Percentiles rank a stretch among this genome's conserved stretches.
Evolutionary conservation across 2,888 invertebrate species (phyloP).

Genomic region (Drymonia ruficornis): DNA sequence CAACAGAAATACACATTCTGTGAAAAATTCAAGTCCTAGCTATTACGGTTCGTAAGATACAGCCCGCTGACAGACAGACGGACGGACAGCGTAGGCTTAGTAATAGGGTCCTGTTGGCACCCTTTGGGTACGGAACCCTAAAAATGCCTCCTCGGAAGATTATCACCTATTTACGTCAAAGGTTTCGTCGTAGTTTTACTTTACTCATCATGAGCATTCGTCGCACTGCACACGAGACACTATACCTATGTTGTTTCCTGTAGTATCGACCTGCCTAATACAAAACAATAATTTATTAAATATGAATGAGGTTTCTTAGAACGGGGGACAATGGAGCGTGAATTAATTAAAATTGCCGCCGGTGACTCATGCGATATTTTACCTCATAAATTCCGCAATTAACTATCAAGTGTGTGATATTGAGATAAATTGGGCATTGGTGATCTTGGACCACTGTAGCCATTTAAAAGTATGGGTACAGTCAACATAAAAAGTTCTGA

Average conservation of each 20-base stretch:
- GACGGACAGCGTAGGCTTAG: too few relatives aligned
- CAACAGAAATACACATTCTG: too few relatives aligned
- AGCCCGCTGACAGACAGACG: too few relatives aligned
- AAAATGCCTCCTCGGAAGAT: too few relatives aligned
- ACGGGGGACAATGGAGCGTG: constrained; percentile 54
- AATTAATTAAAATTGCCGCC: constrained; percentile 48
- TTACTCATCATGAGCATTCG: too few relatives aligned
- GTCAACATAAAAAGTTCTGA: neutral
- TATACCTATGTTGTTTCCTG: constrained; percentile 45
- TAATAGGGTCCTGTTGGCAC: too few relatives aligned
- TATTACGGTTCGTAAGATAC: too few relatives aligned
- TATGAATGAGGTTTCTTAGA: constrained; percentile 72
- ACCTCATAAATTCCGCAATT: constrained; percentile 32
- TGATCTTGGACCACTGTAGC: neutral
- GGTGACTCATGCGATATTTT: constrained; percentile 38
- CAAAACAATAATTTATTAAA: constrained; percentile 65
- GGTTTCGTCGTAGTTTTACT: neutral
- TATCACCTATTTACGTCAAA: neutral
- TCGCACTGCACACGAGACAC: neutral
- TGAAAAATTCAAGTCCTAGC: too few relatives aligned
- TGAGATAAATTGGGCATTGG: constrained; percentile 16
- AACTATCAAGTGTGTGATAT: constrained; percentile 25
- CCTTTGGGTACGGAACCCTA: too few relatives aligned
- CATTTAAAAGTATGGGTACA: neutral
- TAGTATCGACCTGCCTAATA: constrained; percentile 23